Evolutionary conservation across 2,113 vertebrate genomes (phyloP).

Genomic region (Osmerus eperlanus): DNA sequence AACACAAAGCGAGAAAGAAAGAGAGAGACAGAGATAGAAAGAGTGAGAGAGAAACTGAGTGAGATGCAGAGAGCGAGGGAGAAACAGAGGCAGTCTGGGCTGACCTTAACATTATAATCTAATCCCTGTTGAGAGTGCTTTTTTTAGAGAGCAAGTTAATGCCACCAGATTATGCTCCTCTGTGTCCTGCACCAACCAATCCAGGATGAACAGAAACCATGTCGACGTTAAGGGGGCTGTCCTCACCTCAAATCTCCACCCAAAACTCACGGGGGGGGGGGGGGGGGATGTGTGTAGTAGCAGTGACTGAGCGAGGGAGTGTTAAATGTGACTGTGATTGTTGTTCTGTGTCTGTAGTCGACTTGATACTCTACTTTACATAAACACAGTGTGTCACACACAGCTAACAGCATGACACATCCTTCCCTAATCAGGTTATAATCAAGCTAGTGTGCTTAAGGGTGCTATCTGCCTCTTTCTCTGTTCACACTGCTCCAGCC

Average conservation of each 20-base stretch:
- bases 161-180: constrained; percentile 74
- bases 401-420: too few species aligned
- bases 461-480: constrained; percentile 13
- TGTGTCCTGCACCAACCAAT: constrained; percentile 70
- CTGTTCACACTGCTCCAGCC: constrained; percentile 14
- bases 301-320: too few species aligned
- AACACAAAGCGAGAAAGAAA: constrained; percentile 37
- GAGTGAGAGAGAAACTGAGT: constrained; percentile 10
- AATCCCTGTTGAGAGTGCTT: constrained; percentile 78
- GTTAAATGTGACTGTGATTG: too few species aligned
- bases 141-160: constrained; percentile 82
- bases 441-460: not conserved
- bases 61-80: constrained; percentile 44
- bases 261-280: not conserved
- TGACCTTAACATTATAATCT: constrained; percentile 78
- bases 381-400: too few species aligned
- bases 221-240: constrained; percentile 10
- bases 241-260: not conserved
- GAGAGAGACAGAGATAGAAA: constrained; percentile 19
- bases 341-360: too few species aligned
- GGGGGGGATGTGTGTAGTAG: not conserved
- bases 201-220: constrained; percentile 50
- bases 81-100: constrained; percentile 56
- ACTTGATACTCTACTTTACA: too few species aligned
- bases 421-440: too few species aligned